A percentile compares a stretch with the other conserved stretches of the same genome.
Conservation (phyloP, 2,888 invertebrate species). For the Thyatira batis region DNA sequence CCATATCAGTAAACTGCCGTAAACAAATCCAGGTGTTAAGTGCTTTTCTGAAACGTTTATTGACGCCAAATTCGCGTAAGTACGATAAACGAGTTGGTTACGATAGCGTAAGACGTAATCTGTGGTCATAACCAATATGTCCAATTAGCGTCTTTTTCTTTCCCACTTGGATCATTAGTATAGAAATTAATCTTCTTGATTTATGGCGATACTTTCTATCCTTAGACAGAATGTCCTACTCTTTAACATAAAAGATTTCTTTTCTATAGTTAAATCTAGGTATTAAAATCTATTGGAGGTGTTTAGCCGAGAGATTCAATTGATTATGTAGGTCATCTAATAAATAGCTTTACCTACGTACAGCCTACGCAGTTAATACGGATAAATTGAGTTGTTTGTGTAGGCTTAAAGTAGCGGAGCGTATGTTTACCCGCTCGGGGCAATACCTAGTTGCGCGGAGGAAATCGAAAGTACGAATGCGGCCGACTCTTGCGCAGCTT, state of each 20-base stretch:
- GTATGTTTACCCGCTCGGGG: not conserved
- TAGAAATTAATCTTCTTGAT: not conserved
- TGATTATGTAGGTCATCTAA: not conserved
- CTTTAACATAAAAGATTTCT: not conserved
- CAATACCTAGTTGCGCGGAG: conserved; percentile 28
- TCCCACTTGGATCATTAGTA: not conserved
- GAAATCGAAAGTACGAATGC: conserved; percentile 60
- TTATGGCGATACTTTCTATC: not conserved
- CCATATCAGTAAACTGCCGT: not conserved
- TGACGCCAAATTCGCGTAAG: not conserved
- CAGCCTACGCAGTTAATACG: conserved; percentile 7
- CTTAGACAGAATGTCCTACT: not conserved
- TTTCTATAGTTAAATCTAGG: not conserved
- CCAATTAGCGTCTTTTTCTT: not conserved
- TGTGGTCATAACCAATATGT: not conserved
- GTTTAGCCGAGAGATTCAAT: not conserved
- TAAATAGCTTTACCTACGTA: not conserved
- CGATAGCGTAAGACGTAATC: not conserved
- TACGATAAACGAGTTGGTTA: not conserved
- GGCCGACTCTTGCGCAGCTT: conserved; percentile 42
- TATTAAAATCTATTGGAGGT: not conserved
- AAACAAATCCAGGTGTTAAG: not conserved
- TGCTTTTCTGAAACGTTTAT: not conserved
- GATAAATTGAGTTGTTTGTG: conserved; percentile 3
- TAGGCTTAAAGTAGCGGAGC: not conserved